Percentiles rank a stretch among this genome's conserved stretches.
Evolutionary conservation across 2,797 vertebrate genomes (phyloP).

Genomic region (Pseudocheirus occidentalis): DNA sequence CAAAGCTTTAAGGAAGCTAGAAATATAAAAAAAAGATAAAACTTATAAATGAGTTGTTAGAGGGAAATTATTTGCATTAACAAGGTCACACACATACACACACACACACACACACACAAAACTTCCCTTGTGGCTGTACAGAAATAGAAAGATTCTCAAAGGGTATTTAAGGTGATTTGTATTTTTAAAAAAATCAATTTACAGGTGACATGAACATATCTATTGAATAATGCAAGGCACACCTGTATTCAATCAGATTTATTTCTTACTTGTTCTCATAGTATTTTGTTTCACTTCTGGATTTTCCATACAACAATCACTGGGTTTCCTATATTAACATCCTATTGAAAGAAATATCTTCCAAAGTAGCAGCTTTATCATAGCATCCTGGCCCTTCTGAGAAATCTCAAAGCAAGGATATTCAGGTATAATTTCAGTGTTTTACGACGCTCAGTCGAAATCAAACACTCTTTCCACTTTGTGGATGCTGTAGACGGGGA

Average conservation of each 20-base stretch:
- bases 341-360: not conserved
- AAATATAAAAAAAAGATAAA: not conserved
- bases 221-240: not conserved
- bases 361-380: not conserved
- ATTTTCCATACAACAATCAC: not conserved
- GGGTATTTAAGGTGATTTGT: not conserved
- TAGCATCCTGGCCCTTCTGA: not conserved
- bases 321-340: not conserved
- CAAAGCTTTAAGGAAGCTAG: conserved; percentile 24
- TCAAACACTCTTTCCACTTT: not conserved
- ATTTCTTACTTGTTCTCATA: not conserved
- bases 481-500: not conserved
- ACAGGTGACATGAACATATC: not conserved
- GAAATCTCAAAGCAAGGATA: not conserved
- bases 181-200: not conserved
- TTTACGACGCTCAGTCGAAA: not conserved
- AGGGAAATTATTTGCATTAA: not conserved
- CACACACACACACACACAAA: not conserved
- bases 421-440: not conserved
- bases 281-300: not conserved
- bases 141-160: not conserved
- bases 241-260: not conserved
- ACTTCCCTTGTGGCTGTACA: not conserved
- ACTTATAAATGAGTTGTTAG: conserved; percentile 12
- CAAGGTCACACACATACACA: not conserved